Evolutionary conservation across 1,140 invertebrate genomes (phyloP).

Genomic region (Drosophila mojavensis): DNA sequence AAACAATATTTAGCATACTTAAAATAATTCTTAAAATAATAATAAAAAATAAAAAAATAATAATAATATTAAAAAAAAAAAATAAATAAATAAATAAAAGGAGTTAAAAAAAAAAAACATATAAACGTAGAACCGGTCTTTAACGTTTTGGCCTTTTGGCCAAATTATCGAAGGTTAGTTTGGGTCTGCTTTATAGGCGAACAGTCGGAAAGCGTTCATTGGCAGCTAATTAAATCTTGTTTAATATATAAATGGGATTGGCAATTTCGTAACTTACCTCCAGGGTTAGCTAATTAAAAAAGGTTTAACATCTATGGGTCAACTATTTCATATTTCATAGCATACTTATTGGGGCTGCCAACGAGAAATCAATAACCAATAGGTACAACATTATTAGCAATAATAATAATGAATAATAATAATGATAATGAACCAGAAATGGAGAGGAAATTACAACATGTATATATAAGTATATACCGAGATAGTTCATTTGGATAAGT

Average conservation of each 20-base stretch:
- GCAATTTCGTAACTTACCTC: neutral
- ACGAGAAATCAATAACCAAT: neutral
- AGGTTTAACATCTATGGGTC: neutral
- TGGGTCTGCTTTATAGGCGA: neutral
- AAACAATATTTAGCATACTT: too few relatives aligned
- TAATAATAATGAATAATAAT: too few relatives aligned
- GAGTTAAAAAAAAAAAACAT: too few relatives aligned
- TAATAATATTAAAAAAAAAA: too few relatives aligned
- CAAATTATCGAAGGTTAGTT: conserved; percentile 34
- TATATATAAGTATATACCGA: too few relatives aligned
- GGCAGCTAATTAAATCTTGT: conserved; percentile 26
- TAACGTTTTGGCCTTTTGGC: conserved; percentile 7
- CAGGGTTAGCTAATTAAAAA: neutral
- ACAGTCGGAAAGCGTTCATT: neutral
- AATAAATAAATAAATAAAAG: too few relatives aligned
- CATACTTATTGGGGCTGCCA: conserved; percentile 29
- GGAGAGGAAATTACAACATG: too few relatives aligned
- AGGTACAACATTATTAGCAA: too few relatives aligned
- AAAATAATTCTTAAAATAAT: too few relatives aligned
- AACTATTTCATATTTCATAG: conserved; percentile 26
- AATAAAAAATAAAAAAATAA: too few relatives aligned
- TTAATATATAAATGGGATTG: conserved; percentile 10
- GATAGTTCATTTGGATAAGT: too few relatives aligned
- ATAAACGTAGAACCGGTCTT: neutral
- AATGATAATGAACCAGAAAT: too few relatives aligned